Evolutionary conservation across 1,140 invertebrate species (phyloP), one percentile per base, ranked within the genome.

Genomic region (Cydia strobilella): DNA sequence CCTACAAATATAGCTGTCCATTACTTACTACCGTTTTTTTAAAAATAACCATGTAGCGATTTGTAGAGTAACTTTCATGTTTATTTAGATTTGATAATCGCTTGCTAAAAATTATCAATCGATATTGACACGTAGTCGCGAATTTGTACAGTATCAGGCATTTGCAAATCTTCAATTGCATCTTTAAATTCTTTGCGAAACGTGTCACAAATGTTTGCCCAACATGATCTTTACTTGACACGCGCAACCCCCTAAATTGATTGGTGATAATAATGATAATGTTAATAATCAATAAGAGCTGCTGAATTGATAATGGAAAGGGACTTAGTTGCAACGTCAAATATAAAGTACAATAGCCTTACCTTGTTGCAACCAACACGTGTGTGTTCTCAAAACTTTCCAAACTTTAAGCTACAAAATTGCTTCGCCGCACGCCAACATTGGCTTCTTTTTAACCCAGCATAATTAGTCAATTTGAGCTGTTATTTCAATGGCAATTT

Each of bases 401-500:
- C 54, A 23, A 59, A 59, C 54, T 59, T 59, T 23, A 18, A 18
- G 54, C 20, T 59, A 59, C 18, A 3, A 59, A 59, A 59, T 59
- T 59, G 54, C 54, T 23, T 23, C 18, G 54, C 9, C 18, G 54
- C 54, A 59, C 54, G 54, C 54, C 54, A 59, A 59, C 54, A 12
- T 54, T 59, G 18, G 54, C 54, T 59, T 59, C 54, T 59, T 54
- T 54, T 23, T 23, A 59, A 59, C 2, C 9, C 54, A 5, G 4
- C 54, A 59, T 59, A 59, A 59, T 59, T 59, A 59, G 54, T 20
- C 54, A 59, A 59, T 69, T 69, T 69, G 12, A 35, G 31, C 13
- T 69, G 65, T 42, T 35, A 35, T 35, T 69, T 18, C 10, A 39
- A 69, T 69, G 65, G 65, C 31, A 35, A 39, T 69, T 69, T 65